Evolutionary conservation across 1,140 invertebrate species (phyloP).

Genomic region (Formica exsecta): DNA sequence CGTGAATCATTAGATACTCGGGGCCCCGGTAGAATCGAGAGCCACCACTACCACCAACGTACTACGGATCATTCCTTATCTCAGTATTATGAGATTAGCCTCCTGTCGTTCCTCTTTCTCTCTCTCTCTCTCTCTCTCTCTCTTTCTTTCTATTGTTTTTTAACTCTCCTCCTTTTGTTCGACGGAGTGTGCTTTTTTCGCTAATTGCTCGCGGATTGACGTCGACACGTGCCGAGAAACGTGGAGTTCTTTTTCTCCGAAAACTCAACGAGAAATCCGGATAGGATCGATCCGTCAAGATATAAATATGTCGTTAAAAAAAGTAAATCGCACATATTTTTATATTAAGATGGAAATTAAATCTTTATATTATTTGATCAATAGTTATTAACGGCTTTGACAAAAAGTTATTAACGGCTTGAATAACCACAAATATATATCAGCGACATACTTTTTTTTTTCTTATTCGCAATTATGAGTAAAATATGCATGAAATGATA

Average conservation of each 20-base stretch:
- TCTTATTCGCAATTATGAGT: neutral
- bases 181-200: slow-evolving; percentile 3
- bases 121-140: neutral
- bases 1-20: slow-evolving; percentile 83
- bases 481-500: neutral
- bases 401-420: neutral
- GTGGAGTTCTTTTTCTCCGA: neutral
- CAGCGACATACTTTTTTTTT: neutral
- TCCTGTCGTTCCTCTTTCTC: slow-evolving; percentile 32
- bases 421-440: neutral
- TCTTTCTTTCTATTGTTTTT: slow-evolving; percentile 34
- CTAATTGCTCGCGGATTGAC: slow-evolving; percentile 17
- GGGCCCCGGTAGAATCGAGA: slow-evolving; percentile 59
- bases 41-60: slow-evolving; percentile 14
- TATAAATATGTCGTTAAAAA: neutral
- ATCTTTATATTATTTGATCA: neutral
- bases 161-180: neutral
- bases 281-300: neutral
- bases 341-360: neutral
- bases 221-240: neutral
- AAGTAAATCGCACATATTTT: slow-evolving; percentile 8
- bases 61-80: slow-evolving; percentile 80
- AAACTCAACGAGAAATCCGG: neutral
- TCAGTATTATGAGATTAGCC: slow-evolving; percentile 84
- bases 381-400: neutral